These are phyloP conservation scores for Silurus lanzhouensis DNA, from an alignment of 2,797 vertebrate genomes.

Conservation along the genomic window DNA sequence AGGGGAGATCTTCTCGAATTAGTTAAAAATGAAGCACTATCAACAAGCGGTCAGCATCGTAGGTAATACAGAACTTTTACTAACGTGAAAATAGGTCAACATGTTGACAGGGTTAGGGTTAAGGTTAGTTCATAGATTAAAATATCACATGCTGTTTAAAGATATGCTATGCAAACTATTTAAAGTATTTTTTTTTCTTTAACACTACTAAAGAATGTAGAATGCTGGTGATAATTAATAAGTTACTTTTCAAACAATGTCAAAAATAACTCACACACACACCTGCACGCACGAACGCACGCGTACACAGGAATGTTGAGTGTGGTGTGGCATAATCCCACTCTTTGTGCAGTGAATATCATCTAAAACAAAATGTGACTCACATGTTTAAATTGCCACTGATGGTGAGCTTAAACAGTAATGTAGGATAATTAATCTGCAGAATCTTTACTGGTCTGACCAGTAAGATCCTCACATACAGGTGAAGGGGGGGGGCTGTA, in stretches of 20 bases:
- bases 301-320: conserved; percentile 20
- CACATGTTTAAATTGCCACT: conserved; percentile 4
- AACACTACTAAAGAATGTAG: not conserved
- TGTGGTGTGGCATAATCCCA: conserved; percentile 5
- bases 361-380: not conserved
- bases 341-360: conserved; percentile 19
- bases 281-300: not conserved
- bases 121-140: not conserved
- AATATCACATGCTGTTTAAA: not conserved
- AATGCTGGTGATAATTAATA: conserved; percentile 3
- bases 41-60: not conserved
- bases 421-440: too few species aligned
- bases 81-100: not conserved
- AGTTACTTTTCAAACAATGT: not conserved
- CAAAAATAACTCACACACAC: not conserved
- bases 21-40: not conserved
- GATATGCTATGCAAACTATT: not conserved
- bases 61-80: not conserved
- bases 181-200: not conserved
- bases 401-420: not conserved
- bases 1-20: not conserved
- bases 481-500: too few species aligned
- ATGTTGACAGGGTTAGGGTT: not conserved
- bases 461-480: too few species aligned
- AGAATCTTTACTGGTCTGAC: too few species aligned